Evolutionary conservation across 1,140 invertebrate species (phyloP).

Genomic region (Steinernema feltiae): DNA sequence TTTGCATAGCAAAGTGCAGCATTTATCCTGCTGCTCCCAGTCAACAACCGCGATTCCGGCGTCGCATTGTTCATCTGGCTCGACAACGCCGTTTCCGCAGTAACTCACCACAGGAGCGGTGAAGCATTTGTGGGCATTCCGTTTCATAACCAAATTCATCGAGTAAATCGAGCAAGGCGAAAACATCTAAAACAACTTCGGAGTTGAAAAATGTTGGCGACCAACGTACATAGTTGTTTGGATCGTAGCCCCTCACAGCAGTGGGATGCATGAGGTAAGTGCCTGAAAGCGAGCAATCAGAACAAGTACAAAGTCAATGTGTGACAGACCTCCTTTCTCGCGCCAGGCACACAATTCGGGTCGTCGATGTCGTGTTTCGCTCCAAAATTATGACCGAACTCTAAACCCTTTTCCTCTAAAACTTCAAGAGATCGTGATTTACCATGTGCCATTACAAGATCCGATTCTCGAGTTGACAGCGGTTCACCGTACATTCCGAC

Average conservation of each 20-base stretch:
- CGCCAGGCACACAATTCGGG: too few species aligned
- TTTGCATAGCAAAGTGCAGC: background rate
- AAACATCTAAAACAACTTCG: background rate
- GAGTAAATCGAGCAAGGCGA: background rate
- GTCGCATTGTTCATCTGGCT: background rate
- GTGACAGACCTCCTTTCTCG: too few species aligned
- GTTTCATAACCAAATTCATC: background rate
- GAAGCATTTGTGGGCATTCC: background rate
- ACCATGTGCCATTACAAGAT: background rate
- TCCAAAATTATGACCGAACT: background rate
- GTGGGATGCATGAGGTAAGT: background rate
- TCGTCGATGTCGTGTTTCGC: constrained; percentile 3
- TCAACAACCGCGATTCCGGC: background rate
- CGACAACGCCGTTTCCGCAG: background rate
- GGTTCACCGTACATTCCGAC: background rate
- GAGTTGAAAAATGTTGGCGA: background rate
- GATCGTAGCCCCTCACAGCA: background rate
- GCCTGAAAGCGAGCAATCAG: too few species aligned
- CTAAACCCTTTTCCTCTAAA: background rate
- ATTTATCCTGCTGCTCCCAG: background rate
- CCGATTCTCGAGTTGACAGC: background rate
- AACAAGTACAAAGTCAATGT: too few species aligned
- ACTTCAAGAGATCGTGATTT: background rate
- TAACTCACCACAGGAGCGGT: background rate
- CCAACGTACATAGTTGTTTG: background rate